A percentile compares a stretch with the other conserved stretches of the same genome.
Conservation (phyloP, 2,113 vertebrate species). For the Thunnus thynnus region DNA sequence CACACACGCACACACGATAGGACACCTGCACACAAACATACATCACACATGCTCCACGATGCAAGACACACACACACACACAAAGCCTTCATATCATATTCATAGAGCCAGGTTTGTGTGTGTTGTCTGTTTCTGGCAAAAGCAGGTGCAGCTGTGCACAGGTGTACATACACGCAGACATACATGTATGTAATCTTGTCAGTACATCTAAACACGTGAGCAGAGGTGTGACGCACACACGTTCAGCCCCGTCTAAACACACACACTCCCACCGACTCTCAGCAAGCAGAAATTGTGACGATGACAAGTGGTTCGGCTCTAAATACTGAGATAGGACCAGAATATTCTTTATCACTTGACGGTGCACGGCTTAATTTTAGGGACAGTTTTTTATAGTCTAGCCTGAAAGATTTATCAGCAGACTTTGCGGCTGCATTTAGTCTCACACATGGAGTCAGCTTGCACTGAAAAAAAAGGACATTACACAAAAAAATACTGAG, state of each 20-base stretch:
- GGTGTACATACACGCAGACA: conserved; percentile 15
- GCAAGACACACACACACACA: neutral
- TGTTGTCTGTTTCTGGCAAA: conserved; percentile 7
- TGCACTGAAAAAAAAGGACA: conserved; percentile 10
- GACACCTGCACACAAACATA: conserved; percentile 39
- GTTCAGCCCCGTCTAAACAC: neutral
- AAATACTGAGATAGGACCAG: conserved; percentile 46
- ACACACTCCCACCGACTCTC: neutral
- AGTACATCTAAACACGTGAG: conserved; percentile 5
- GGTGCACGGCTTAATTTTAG: conserved; percentile 64
- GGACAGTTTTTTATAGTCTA: conserved; percentile 66
- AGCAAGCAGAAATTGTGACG: conserved; percentile 24
- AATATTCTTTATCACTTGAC: conserved; percentile 66
- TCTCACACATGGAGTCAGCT: conserved; percentile 18
- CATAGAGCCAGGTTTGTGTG: conserved; percentile 5
- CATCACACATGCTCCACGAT: neutral
- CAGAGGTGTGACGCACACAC: conserved; percentile 5
- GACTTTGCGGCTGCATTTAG: conserved; percentile 44
- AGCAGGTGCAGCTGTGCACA: conserved; percentile 41
- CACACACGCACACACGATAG: conserved; percentile 36
- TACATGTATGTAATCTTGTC: conserved; percentile 23
- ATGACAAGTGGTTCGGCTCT: conserved; percentile 52
- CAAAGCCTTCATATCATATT: no score
- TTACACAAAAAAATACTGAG: conserved; percentile 32
- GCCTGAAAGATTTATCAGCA: conserved; percentile 66